phyloP scores from a whole-genome alignment of 2,113 vertebrate species.

The Otocyon megalotis region DNA sequence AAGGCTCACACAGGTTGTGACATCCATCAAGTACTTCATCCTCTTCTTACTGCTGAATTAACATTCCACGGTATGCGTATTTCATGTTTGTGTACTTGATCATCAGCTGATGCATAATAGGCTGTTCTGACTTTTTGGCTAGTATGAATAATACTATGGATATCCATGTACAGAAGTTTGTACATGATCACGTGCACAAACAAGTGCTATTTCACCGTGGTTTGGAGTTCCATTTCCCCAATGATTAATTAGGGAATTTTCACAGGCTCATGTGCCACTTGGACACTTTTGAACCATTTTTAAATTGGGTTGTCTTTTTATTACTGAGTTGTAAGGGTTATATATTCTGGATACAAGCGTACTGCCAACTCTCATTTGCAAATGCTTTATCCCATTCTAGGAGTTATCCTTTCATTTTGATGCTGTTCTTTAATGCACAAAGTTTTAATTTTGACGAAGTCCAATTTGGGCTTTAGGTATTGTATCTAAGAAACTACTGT shows the following conservation, averaged over 20 bases:
- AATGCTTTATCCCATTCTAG: neutral
- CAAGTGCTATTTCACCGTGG: neutral
- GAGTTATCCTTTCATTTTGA: neutral
- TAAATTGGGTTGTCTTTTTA: neutral
- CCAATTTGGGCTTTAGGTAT: neutral
- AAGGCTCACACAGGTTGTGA: neutral
- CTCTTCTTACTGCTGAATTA: neutral
- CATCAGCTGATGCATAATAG: neutral
- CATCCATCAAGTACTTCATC: neutral
- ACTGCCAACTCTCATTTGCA: neutral
- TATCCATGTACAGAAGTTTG: neutral
- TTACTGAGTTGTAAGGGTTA: neutral
- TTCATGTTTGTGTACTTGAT: neutral
- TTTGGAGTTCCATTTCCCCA: neutral
- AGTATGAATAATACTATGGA: neutral
- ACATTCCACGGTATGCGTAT: neutral
- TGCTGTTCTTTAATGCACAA: neutral
- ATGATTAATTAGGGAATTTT: neutral
- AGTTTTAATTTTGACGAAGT: neutral
- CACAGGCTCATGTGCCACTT: neutral
- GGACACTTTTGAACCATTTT: neutral
- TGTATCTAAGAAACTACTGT: neutral
- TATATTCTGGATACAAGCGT: neutral
- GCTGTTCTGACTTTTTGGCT: neutral
- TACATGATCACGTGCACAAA: neutral